Evolutionary conservation across 2,888 invertebrate species (phyloP).

Genomic region (Aporophyla lueneburgensis): DNA sequence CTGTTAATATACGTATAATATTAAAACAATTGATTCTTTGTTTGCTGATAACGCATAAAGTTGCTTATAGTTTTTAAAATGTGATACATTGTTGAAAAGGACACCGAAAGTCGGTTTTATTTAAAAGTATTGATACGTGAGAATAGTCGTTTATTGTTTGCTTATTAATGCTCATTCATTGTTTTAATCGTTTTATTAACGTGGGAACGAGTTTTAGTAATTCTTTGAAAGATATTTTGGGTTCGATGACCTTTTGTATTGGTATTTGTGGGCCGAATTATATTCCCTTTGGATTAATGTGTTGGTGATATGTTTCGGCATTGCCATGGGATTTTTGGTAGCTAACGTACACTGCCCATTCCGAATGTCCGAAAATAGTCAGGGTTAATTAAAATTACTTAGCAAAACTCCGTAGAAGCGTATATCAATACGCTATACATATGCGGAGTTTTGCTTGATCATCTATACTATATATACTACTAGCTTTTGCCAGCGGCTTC

Average conservation of each 20-base stretch:
- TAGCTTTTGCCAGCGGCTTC: no score
- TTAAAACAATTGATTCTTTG: slow-evolving; percentile 53
- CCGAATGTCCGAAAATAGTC: not conserved
- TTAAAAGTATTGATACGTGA: not conserved
- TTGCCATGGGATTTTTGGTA: not conserved
- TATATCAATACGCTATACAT: not conserved
- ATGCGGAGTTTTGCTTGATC: no score
- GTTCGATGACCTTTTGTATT: not conserved
- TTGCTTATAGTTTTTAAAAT: slow-evolving; percentile 45
- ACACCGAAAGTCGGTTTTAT: slow-evolving; percentile 5
- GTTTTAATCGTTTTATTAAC: slow-evolving; percentile 12
- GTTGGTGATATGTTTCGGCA: no score
- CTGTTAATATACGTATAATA: slow-evolving; percentile 22
- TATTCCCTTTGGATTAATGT: not conserved
- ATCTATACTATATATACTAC: no score
- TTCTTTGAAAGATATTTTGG: not conserved
- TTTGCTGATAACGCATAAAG: slow-evolving; percentile 21
- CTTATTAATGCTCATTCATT: slow-evolving; percentile 8
- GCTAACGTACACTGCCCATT: not conserved
- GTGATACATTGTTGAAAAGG: slow-evolving; percentile 58
- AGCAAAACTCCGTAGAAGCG: no score
- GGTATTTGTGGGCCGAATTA: not conserved
- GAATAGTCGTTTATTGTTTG: slow-evolving; percentile 18
- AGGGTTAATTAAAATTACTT: not conserved
- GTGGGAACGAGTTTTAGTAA: not conserved